Conservation (phyloP, 2,113 vertebrate species). For the Galbula dea region DNA sequence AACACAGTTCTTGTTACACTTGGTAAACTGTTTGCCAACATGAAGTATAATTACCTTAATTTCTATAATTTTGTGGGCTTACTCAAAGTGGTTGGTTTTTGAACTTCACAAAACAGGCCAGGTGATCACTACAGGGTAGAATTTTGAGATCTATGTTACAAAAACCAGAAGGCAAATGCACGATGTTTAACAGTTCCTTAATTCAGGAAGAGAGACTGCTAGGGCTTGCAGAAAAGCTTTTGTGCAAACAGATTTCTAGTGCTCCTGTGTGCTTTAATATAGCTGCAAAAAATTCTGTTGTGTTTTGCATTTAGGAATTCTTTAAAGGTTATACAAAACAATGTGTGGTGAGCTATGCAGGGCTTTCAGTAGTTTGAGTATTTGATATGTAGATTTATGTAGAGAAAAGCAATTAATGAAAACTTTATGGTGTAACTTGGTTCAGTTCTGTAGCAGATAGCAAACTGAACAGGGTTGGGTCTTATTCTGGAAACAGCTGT, state of each 20-base stretch:
- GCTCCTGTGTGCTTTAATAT: not conserved
- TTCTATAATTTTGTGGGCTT: constrained; percentile 40
- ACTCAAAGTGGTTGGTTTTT: constrained; percentile 2
- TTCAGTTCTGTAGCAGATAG: not conserved
- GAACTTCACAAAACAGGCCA: not conserved
- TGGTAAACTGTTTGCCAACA: not conserved
- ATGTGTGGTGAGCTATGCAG: not conserved
- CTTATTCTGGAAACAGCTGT: not conserved
- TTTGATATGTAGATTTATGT: not conserved
- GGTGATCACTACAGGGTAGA: not conserved
- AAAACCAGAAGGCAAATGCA: not conserved
- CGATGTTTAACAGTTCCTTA: not conserved
- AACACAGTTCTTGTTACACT: not conserved
- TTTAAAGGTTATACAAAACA: not conserved
- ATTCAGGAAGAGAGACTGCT: not conserved
- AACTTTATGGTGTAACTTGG: not conserved
- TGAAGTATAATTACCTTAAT: constrained; percentile 50
- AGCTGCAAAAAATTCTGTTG: not conserved
- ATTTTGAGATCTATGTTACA: not conserved
- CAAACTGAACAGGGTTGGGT: not conserved
- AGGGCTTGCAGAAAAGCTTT: not conserved
- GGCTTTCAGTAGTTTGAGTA: not conserved
- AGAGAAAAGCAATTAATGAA: not conserved
- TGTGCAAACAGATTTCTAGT: not conserved
- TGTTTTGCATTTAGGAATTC: not conserved